Base-by-base conservation (phyloP, 1,140 invertebrate genomes). In the Palaemon carinicauda region DNA sequence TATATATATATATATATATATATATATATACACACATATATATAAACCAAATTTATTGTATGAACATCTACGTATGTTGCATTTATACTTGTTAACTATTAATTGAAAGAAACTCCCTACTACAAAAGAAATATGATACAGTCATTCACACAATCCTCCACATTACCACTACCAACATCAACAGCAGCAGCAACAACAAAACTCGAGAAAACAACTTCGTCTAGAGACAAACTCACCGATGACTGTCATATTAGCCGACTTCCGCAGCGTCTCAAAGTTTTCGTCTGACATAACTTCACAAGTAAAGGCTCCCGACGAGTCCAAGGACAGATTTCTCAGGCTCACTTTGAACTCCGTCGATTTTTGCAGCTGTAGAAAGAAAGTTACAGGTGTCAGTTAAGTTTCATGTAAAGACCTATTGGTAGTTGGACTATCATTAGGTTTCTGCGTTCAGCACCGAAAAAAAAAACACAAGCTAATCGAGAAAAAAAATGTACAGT, bases 241-340 rank as follows among this genome's bases (percentile, higher is more conserved):
- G 27, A 88, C 88, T 12, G 88, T 88, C 88, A 88, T 88, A 50
- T 88, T 88, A 33, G 82, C 79, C 3, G 82, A 86, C 54, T 88
- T 60, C 50, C 83, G 52, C 78, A 88, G 74, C 7, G 88, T 88
- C 73, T 88, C 88, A n/a, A 88, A 88, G 52, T 83, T 85, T 15
- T 88, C 88, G 27, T 88, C 88, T 5, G 79, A 80, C 14, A 88
- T 86, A 19, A 88, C 88, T 31, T 88, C 88, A 52, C 88, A 88
- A 12, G 88, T 88, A 33, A 86, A 88, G 51, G 54, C 80, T 3
- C 88, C 88, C n/a, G 88, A 85, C 5, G 88, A 81, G 51, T 60
- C 53, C 69, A 86, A 9, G 41, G 21, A 69, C 33, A 88, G 29
- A 54, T 81, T 50, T 56, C 71, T 77, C 31, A 88, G 88, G 50